Base-by-base conservation (phyloP, 2,888 invertebrate genomes). In the Diploptera punctata region DNA sequence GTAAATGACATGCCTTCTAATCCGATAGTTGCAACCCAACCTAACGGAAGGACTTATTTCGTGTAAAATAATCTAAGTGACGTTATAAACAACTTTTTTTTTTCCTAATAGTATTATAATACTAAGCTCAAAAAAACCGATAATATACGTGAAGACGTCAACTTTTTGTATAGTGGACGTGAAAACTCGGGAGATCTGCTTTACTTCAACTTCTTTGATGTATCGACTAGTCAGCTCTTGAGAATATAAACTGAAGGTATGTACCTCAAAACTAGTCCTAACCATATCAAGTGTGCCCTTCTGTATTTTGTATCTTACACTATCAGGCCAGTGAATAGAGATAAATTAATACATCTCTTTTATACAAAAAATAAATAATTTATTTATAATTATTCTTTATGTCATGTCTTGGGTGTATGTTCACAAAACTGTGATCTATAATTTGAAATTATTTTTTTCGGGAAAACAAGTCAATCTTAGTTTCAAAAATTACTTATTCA, bases 11-110 rank as follows among this genome's bases (percentile, higher is more conserved):
- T 26, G 21, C 19, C 24, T 10, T n/a, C 60, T 16, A 26, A 21
- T 21, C 31, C 60, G 26, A n/a, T n/a, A n/a, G 10, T 47, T 7
- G 26, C 24, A 7, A n/a, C 52, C 38, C 52, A 31, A 26, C 43
- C 18, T 31, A 68, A 68, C 43, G 74, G 73, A 21, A 67, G 75
- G 52, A 75, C 75, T 44, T 75, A 75, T 57, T 75, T 75, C 67
- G 75, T 75, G 65, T 75, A 71, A 38, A 57, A 4, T 29, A n/a
- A 7, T 33, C 33, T 5, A n/a, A 43, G 57, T 38, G 71, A 19
- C 43, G 33, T 21, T 21, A 10, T 18, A 16, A 10, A n/a, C n/a
- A 21, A 10, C 65, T 31, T n/a, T 38, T n/a, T n/a, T 7, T 9
- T 57, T 54, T 54, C 52, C 52, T 19, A 33, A 7, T 33, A 21